Percentiles rank a stretch among this genome's conserved stretches.
These are phyloP conservation scores for Silurus aristotelis DNA, from an alignment of 2,797 vertebrate genomes.

Conservation along the genomic window DNA sequence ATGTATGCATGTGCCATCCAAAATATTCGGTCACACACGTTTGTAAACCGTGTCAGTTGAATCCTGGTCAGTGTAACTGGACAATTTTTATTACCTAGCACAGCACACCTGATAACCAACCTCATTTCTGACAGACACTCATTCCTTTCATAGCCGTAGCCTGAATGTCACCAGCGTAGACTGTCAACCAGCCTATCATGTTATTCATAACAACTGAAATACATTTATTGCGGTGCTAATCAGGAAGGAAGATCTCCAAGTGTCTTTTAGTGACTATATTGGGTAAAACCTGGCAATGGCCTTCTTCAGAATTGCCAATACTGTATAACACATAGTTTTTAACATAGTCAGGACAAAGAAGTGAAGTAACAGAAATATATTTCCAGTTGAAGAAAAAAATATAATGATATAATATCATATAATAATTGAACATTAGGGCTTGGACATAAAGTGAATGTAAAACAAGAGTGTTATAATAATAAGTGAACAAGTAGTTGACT, in stretches of 20 bases:
- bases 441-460: not conserved
- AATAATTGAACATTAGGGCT: not conserved
- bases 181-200: constrained; percentile 25
- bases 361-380: not conserved
- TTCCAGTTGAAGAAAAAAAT: not conserved
- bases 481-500: not conserved
- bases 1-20: not conserved
- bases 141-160: constrained; percentile 18
- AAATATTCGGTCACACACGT: not conserved
- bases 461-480: not conserved
- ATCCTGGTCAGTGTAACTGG: constrained; percentile 18
- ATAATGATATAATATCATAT: not conserved
- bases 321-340: not conserved
- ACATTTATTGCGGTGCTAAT: constrained; percentile 34
- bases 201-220: constrained; percentile 35
- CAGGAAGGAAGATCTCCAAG: constrained; percentile 5
- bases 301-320: not conserved
- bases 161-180: not conserved
- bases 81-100: constrained; percentile 14
- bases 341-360: not conserved
- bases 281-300: not conserved
- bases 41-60: not conserved
- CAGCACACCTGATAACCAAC: not conserved
- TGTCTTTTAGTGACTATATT: constrained; percentile 5
- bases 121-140: not conserved